phyloP scores from a whole-genome alignment of 2,797 vertebrate species.

The Myotis pilosus region DNA sequence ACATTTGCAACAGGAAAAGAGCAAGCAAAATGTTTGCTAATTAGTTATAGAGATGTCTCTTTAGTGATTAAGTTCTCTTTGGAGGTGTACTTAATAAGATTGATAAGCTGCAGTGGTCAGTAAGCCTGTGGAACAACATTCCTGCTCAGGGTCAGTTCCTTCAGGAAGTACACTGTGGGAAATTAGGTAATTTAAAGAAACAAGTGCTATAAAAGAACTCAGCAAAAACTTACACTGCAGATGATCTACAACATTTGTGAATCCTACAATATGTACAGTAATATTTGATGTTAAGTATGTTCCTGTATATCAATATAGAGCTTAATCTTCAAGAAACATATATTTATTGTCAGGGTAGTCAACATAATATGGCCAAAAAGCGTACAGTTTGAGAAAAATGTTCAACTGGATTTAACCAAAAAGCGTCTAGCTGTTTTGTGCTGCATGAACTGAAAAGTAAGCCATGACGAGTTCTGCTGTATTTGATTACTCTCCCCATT shows the following conservation, averaged over 20 bases:
- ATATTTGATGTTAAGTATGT: background rate
- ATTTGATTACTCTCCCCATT: background rate
- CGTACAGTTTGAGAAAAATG: slow-evolving; percentile 1
- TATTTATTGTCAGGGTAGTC: background rate
- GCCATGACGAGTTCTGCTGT: background rate
- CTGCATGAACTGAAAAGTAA: background rate
- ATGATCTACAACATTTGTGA: background rate
- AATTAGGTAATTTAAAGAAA: background rate
- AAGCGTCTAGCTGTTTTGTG: background rate
- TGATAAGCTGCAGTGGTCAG: background rate
- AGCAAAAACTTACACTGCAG: background rate
- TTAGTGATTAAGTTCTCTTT: background rate
- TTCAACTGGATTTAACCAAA: slow-evolving; percentile 37
- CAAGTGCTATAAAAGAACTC: background rate
- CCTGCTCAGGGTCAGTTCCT: background rate
- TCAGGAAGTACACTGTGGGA: background rate
- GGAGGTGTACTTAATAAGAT: background rate
- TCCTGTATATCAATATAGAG: background rate
- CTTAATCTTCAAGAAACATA: slow-evolving; percentile 27
- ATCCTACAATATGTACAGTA: background rate
- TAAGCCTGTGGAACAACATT: background rate
- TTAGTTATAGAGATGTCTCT: background rate
- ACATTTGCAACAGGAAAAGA: background rate
- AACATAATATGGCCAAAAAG: background rate
- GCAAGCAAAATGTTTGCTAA: background rate